phyloP scores from a whole-genome alignment of 2,888 invertebrate species.

The Allophyes oxyacanthae region DNA sequence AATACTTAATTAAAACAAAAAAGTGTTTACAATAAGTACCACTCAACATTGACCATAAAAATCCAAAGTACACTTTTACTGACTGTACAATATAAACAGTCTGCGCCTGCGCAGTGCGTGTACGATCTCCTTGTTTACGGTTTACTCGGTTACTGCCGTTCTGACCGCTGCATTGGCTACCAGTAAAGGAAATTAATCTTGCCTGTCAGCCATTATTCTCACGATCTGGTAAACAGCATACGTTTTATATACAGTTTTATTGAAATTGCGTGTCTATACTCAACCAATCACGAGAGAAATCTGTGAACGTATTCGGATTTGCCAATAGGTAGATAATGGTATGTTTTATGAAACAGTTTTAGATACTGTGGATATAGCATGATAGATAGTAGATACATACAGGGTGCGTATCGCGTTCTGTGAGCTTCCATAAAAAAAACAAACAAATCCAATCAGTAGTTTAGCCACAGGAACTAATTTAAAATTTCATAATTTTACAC shows the following conservation, averaged over 20 bases:
- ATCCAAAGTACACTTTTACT: slow-evolving; percentile 28
- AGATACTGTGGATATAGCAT: too few relatives aligned
- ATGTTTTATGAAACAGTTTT: too few relatives aligned
- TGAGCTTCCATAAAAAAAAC: too few relatives aligned
- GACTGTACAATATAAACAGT: slow-evolving; percentile 50
- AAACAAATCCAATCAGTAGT: too few relatives aligned
- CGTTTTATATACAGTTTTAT: slow-evolving; percentile 52
- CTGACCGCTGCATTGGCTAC: slow-evolving; percentile 71
- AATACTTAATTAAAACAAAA: slow-evolving; percentile 7
- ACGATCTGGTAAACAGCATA: slow-evolving; percentile 50
- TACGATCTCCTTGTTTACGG: slow-evolving; percentile 64
- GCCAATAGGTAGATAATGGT: slow-evolving; percentile 6
- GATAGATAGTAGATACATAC: too few relatives aligned
- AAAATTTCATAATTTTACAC: too few relatives aligned
- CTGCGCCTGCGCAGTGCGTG: slow-evolving; percentile 46
- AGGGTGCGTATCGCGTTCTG: too few relatives aligned
- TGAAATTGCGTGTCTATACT: slow-evolving; percentile 15
- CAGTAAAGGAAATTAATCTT: slow-evolving; percentile 62
- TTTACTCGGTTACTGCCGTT: slow-evolving; percentile 58
- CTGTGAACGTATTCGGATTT: slow-evolving; percentile 15
- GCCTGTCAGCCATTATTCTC: slow-evolving; percentile 53
- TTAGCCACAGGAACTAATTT: too few relatives aligned
- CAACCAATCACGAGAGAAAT: slow-evolving; percentile 39
- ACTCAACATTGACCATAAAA: slow-evolving; percentile 35
- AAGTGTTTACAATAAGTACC: slow-evolving; percentile 17